Conservation (phyloP, 2,797 vertebrate genomes). For the Hydrocynus forskahlii region DNA sequence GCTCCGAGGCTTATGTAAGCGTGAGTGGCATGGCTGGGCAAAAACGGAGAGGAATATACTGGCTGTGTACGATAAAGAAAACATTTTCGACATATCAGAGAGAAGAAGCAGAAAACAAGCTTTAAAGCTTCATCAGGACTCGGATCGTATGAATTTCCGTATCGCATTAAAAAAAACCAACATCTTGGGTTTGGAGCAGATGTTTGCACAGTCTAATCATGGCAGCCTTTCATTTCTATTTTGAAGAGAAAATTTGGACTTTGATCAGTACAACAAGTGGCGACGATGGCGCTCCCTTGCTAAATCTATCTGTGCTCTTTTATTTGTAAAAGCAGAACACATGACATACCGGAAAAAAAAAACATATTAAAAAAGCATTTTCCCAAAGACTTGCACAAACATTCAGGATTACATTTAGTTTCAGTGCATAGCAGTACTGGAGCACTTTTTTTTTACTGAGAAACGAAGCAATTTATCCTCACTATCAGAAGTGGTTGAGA, state of each 20-base stretch:
- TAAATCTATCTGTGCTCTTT: conserved; percentile 33
- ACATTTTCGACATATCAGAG: conserved; percentile 49
- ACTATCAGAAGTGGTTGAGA: too few relatives aligned
- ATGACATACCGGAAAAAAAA: not conserved
- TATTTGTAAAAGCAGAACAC: conserved; percentile 1
- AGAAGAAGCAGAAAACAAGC: conserved; percentile 48
- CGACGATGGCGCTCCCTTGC: conserved; percentile 9
- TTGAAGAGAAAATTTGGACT: conserved; percentile 27
- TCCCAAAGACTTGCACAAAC: not conserved
- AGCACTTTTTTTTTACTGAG: too few relatives aligned
- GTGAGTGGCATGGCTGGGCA: conserved; percentile 33
- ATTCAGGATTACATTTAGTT: not conserved
- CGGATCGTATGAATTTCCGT: conserved; percentile 40
- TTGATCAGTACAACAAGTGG: conserved; percentile 16
- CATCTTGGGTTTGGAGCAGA: conserved; percentile 33
- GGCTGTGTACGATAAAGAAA: conserved; percentile 51
- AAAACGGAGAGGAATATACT: conserved; percentile 44
- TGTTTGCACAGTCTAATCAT: conserved; percentile 44
- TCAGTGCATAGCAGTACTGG: not conserved
- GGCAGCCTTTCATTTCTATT: conserved; percentile 32
- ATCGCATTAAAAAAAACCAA: conserved; percentile 28
- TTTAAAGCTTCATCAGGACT: conserved; percentile 46
- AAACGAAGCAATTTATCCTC: not conserved
- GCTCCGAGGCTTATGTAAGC: conserved; percentile 43
- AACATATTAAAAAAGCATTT: not conserved